Evolutionary conservation across 2,797 vertebrate genomes (phyloP).

Genomic region (Halcyon leucocephala): DNA sequence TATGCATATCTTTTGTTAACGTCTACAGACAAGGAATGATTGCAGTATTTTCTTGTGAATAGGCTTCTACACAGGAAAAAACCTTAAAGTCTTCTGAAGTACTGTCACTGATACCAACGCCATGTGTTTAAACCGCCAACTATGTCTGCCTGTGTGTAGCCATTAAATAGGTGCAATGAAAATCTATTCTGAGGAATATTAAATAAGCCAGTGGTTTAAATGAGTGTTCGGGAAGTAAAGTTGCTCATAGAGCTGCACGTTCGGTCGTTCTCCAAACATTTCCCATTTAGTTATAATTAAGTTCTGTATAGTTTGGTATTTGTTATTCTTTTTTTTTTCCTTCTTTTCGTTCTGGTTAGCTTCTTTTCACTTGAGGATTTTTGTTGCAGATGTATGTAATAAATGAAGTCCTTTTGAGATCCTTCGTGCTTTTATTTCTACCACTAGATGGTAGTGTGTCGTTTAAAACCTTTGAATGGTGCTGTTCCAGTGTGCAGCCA

Average conservation of each 20-base stretch:
- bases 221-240: neutral
- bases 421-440: neutral
- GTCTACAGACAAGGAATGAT: neutral
- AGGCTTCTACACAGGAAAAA: neutral
- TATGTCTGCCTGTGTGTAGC: neutral
- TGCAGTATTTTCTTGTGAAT: neutral
- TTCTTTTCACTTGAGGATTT: neutral
- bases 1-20: neutral
- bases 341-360: neutral
- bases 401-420: neutral
- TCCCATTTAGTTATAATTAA: neutral
- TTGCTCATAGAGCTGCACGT: too few species aligned
- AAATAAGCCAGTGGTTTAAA: neutral
- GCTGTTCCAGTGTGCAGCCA: accelerated
- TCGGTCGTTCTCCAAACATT: neutral
- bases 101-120: neutral
- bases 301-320: neutral
- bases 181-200: neutral
- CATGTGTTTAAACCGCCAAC: neutral
- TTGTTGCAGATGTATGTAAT: neutral
- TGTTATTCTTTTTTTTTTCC: neutral
- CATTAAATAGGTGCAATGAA: neutral
- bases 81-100: neutral
- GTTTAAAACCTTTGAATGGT: neutral
- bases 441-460: slow-evolving; percentile 61